Evolutionary conservation across 64 coral and sea anemone species (phyloP).

Genomic region (Acropora yongei): DNA sequence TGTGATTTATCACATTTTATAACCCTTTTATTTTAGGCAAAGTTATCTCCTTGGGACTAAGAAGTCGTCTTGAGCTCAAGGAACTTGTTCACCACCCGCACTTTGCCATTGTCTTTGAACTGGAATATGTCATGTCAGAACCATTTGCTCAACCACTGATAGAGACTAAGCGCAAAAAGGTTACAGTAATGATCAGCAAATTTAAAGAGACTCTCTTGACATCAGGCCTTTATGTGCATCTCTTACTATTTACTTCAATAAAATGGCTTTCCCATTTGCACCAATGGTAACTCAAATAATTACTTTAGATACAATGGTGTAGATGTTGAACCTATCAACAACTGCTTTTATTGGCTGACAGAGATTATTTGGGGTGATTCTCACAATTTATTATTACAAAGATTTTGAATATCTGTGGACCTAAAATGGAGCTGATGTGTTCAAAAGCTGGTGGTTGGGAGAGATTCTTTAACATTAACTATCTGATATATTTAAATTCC

Average conservation of each 20-base stretch:
- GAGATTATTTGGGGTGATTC: too few relatives aligned
- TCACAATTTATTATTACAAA: too few relatives aligned
- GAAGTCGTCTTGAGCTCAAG: constrained; percentile 88
- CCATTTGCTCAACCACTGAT: constrained; percentile 93
- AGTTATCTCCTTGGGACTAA: constrained; percentile 75
- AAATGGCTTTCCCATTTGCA: too few relatives aligned
- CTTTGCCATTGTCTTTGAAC: constrained; percentile 93
- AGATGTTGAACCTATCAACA: too few relatives aligned
- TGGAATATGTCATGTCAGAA: constrained; percentile 95
- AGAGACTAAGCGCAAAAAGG: constrained; percentile 90
- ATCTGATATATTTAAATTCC: background rate
- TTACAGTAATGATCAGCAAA: background rate
- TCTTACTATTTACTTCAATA: too few relatives aligned
- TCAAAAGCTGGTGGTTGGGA: too few relatives aligned
- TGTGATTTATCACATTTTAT: background rate
- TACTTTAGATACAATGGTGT: too few relatives aligned
- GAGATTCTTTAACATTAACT: too few relatives aligned
- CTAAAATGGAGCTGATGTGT: too few relatives aligned
- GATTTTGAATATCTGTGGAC: too few relatives aligned
- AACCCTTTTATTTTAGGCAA: constrained; percentile 65
- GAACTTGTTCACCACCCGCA: constrained; percentile 86
- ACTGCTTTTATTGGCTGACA: too few relatives aligned
- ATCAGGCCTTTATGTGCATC: background rate
- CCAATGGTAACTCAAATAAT: too few relatives aligned
- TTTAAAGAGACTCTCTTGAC: background rate